Conservation (phyloP, 53 echinoderm and acorn worm species). For the Paelopatides confundens region DNA sequence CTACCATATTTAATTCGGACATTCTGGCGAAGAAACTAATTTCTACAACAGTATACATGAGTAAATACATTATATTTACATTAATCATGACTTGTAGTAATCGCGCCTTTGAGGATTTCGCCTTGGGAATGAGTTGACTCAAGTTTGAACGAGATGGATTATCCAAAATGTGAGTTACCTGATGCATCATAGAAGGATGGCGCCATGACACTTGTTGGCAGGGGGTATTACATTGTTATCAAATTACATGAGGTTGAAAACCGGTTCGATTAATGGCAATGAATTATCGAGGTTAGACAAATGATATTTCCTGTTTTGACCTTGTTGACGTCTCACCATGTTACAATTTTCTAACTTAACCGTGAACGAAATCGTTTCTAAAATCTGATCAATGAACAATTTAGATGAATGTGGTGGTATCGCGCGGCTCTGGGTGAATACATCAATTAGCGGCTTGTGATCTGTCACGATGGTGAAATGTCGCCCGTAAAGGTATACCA, state of each 20-base stretch:
- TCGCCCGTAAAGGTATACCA: constrained; percentile 36
- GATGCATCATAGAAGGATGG: no score
- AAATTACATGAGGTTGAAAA: neutral
- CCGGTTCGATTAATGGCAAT: neutral
- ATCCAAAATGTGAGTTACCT: neutral
- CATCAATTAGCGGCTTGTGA: neutral
- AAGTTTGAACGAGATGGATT: no score
- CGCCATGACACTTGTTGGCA: neutral
- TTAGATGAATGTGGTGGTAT: constrained; percentile 29
- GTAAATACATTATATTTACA: neutral
- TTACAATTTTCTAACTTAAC: neutral
- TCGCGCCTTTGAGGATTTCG: neutral
- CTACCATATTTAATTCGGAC: no score
- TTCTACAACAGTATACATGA: no score
- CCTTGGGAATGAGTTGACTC: neutral
- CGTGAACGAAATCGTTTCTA: neutral
- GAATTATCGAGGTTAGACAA: neutral
- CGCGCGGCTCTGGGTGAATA: neutral
- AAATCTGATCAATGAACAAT: no score
- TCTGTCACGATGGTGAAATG: neutral
- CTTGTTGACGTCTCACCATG: constrained; percentile 1
- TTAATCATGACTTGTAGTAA: neutral
- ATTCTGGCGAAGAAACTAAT: no score
- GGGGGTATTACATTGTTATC: neutral
- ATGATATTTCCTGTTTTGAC: neutral